These are phyloP conservation scores for Graptemys geographica DNA, from an alignment of 2,797 vertebrate species.

Conservation along the genomic window DNA sequence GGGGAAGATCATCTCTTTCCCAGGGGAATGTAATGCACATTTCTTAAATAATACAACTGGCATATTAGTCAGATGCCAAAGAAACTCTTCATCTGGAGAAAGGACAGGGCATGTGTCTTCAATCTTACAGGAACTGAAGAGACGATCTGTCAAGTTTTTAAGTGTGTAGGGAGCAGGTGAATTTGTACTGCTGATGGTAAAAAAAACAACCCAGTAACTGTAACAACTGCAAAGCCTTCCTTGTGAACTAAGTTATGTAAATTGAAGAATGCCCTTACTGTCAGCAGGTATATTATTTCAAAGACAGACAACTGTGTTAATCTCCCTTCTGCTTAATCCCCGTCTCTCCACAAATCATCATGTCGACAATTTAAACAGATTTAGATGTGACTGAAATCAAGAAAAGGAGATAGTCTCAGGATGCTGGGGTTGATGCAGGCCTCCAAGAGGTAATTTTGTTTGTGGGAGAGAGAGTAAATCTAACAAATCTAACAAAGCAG, in stretches of 20 bases:
- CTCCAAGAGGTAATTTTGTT: constrained; percentile 89
- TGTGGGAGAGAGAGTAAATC: constrained; percentile 86
- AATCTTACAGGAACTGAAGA: constrained; percentile 29
- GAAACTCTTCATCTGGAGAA: neutral
- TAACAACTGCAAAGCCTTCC: constrained; percentile 65
- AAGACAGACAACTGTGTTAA: constrained; percentile 83
- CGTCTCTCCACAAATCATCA: constrained; percentile 80
- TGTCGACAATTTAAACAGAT: constrained; percentile 82
- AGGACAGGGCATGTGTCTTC: neutral
- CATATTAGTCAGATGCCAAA: constrained; percentile 2
- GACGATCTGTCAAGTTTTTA: constrained; percentile 36
- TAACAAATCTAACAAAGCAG: constrained; percentile 87
- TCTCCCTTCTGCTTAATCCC: constrained; percentile 81
- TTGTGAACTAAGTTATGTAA: constrained; percentile 80
- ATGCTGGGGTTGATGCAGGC: constrained; percentile 75
- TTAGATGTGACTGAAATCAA: constrained; percentile 81
- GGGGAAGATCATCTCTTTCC: neutral
- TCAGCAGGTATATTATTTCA: constrained; percentile 81
- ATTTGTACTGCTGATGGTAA: constrained; percentile 61
- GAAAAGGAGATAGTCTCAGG: constrained; percentile 82
- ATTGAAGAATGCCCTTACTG: constrained; percentile 79
- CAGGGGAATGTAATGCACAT: constrained; percentile 17
- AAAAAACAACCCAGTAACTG: constrained; percentile 74
- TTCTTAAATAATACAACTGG: constrained; percentile 26
- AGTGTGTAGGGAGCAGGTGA: constrained; percentile 42